Evolutionary conservation across 2,113 vertebrate genomes (phyloP).

Genomic region (Tragelaphus strepsiceros): DNA sequence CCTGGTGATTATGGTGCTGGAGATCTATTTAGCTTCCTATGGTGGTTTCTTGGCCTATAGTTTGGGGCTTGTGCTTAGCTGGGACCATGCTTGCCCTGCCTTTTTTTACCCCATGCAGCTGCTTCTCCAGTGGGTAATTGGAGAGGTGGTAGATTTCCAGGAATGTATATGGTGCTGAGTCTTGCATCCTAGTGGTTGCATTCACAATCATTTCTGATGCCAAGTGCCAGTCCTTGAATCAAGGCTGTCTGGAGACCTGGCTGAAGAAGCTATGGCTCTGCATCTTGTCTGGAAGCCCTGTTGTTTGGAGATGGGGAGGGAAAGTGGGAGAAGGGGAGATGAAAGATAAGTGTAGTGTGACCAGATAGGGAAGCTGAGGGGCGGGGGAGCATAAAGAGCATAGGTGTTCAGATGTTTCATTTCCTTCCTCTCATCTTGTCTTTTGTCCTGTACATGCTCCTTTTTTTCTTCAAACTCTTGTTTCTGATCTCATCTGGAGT

Average conservation of each 20-base stretch:
- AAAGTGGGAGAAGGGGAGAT: background rate
- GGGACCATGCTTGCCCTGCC: constrained; percentile 1
- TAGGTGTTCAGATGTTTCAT: background rate
- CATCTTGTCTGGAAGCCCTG: background rate
- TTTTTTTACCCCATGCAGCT: background rate
- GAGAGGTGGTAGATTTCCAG: constrained; percentile 15
- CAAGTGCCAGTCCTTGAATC: background rate
- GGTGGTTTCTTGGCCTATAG: background rate
- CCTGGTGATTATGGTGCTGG: background rate
- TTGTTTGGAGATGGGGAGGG: background rate
- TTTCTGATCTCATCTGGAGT: constrained; percentile 38
- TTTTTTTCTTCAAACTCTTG: background rate
- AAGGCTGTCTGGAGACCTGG: background rate
- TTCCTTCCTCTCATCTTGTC: constrained; percentile 16
- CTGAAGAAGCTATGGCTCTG: background rate
- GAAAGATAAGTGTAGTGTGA: background rate
- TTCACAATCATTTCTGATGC: constrained; percentile 30
- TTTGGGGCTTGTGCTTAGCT: background rate
- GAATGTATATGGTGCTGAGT: background rate
- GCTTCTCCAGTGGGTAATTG: constrained; percentile 10
- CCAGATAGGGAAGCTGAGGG: background rate
- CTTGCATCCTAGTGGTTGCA: background rate
- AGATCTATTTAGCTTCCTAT: constrained; percentile 34
- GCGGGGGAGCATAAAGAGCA: background rate
- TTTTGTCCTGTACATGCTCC: background rate